Conservation (phyloP, 2,113 vertebrate species). For the Capreolus pygargus region DNA sequence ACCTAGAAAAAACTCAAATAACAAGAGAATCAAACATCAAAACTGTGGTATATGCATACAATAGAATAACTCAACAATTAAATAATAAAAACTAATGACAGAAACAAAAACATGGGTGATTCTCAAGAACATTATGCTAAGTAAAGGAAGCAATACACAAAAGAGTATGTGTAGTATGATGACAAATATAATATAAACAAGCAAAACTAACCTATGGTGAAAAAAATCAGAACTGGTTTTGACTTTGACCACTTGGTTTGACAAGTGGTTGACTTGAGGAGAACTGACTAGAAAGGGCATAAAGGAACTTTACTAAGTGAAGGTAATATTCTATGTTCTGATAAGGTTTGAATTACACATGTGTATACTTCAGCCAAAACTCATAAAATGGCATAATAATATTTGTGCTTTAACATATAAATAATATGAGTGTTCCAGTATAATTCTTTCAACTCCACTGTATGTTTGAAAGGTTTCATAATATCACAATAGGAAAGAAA, state of each 20-base stretch:
- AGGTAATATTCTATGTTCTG: neutral
- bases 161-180: neutral
- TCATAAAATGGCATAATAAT: neutral
- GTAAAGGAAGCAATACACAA: constrained; percentile 3
- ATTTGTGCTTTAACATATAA: neutral
- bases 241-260: neutral
- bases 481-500: neutral
- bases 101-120: neutral
- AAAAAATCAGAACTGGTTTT: neutral
- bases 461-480: neutral
- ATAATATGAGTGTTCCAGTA: neutral
- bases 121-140: neutral
- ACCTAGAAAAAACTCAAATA: neutral
- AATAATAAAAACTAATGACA: constrained; percentile 8
- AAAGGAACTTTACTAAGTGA: neutral
- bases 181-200: constrained; percentile 5
- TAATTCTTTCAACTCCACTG: neutral
- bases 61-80: neutral
- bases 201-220: neutral
- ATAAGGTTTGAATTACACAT: neutral
- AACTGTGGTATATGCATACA: neutral
- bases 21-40: constrained; percentile 4
- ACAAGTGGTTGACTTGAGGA: neutral
- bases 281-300: neutral
- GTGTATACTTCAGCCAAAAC: neutral